These are phyloP conservation scores for Coracopsis vasa DNA, from an alignment of 2,113 vertebrate species.

Conservation along the genomic window DNA sequence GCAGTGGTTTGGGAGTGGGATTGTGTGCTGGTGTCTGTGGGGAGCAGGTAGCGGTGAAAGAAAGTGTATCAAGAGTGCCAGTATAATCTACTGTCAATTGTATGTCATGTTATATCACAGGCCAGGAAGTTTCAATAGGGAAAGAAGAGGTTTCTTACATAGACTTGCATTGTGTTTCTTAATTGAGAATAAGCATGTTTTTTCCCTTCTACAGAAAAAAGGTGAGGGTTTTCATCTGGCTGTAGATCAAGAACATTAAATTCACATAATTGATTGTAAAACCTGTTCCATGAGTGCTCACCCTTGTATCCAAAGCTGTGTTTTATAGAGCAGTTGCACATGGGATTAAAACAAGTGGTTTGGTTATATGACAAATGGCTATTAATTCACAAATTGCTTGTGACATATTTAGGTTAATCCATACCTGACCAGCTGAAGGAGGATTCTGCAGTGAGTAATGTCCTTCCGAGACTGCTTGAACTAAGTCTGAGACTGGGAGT, in stretches of 20 bases:
- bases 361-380: neutral
- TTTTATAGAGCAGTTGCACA: neutral
- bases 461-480: neutral
- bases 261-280: neutral
- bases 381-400: neutral
- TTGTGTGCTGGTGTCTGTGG: neutral
- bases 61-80: neutral
- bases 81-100: neutral
- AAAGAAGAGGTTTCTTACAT: neutral
- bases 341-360: neutral
- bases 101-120: neutral
- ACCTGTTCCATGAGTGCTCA: neutral
- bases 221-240: neutral
- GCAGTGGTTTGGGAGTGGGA: neutral
- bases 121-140: neutral
- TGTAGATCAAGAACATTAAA: neutral
- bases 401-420: neutral
- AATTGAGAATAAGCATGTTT: neutral
- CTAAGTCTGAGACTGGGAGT: neutral
- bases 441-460: neutral
- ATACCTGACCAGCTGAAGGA: neutral
- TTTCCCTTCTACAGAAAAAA: neutral
- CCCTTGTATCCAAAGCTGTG: neutral
- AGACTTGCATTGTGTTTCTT: neutral
- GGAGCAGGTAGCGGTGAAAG: neutral